Evolutionary conservation across 1,140 invertebrate species (phyloP), one percentile per base, ranked within the genome.

Genomic region (Eurosta solidaginis): DNA sequence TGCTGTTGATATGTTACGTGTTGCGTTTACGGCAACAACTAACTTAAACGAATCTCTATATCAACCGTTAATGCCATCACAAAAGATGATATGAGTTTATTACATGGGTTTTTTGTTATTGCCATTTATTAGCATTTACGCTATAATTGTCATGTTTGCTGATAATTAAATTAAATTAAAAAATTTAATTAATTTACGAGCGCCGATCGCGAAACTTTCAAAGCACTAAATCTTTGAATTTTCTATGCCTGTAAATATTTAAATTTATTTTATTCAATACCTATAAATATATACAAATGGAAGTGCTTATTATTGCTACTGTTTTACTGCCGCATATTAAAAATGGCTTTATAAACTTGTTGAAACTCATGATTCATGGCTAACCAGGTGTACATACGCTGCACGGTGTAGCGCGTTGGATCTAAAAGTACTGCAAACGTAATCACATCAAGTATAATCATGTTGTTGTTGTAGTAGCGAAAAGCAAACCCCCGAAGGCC

Each of bases 91-190:
- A 42, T 12, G 14, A 10, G 40, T 74, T 44, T 20, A n/a, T 27
- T 74, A 1, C 0, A 29, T 17, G 44, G 7, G 17, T 74, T 22
- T 22, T 14, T 44, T 74, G 36, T 14, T 42, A 29, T 25, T 74
- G 68, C 2, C 22, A 22, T 22, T 27, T 74, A 20, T 44, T 74
- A 17, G 68, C n/a, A 44, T 74, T 74, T 68, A 68, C 59, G 33
- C 59, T 74, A 27, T 74, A 74, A 47, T 74, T 42, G 12, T 45
- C 44, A 74, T 74, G 73, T 74, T 74, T 45, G 44, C 73, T 17
- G 22, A 14, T 74, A 47, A 74, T 74, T 74, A 74, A 74, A 74
- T 74, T 74, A 74, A 74, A 44, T 47, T 14, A 9, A 45, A 45
- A 45, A 45, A 36, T 74, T 74, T 33, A 68, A 40, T 22, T 36